phyloP scores from a whole-genome alignment of 2,113 vertebrate genomes.

The Rana temporaria region DNA sequence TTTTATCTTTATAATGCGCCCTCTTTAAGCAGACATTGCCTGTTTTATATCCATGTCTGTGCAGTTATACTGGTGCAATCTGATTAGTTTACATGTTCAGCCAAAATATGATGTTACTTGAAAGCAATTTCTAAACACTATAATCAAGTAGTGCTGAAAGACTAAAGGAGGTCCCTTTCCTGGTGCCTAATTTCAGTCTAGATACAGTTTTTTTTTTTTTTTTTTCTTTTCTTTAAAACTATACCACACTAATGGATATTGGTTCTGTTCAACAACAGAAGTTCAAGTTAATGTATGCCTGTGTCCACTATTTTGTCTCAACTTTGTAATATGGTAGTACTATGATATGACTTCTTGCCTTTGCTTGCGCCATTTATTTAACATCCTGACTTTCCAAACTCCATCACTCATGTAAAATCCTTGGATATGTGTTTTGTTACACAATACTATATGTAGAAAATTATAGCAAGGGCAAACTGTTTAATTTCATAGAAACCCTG shows the following conservation, averaged over 20 bases:
- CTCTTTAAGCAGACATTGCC: not conserved
- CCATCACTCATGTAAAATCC: not conserved
- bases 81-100: slow-evolving; percentile 18
- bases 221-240: not conserved
- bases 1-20: not conserved
- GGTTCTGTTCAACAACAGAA: no score
- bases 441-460: no score
- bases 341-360: not conserved
- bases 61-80: not conserved
- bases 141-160: not conserved
- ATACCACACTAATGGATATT: not conserved
- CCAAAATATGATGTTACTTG: slow-evolving; percentile 8
- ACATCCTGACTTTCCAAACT: not conserved
- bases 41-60: not conserved
- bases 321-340: not conserved
- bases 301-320: not conserved
- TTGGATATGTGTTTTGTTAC: no score
- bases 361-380: not conserved
- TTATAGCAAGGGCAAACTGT: no score
- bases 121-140: not conserved
- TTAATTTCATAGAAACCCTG: no score
- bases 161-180: not conserved
- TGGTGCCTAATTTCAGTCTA: not conserved
- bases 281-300: not conserved
- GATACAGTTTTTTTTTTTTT: no score